phyloP scores from a whole-genome alignment of 2,113 vertebrate genomes.

The Apteryx owenii region DNA sequence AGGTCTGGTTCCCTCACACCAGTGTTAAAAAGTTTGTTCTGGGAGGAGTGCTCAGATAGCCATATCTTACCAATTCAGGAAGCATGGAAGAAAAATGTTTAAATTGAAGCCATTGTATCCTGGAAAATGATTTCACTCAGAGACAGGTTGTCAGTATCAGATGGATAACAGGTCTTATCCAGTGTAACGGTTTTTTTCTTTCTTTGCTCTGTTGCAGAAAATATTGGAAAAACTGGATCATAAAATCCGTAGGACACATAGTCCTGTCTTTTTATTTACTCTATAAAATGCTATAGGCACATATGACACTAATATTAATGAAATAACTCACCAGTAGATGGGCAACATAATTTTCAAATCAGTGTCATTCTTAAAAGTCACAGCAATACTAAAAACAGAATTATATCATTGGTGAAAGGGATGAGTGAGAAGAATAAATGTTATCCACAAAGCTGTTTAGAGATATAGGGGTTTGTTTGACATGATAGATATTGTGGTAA shows the following conservation, averaged over 20 bases:
- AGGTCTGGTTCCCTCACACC: background rate
- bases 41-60: background rate
- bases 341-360: background rate
- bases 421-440: background rate
- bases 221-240: background rate
- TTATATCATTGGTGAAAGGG: background rate
- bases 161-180: background rate
- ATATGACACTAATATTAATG: background rate
- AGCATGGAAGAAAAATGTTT: background rate
- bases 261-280: background rate
- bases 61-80: background rate
- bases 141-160: background rate
- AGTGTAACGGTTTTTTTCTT: background rate
- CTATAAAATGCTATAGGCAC: background rate
- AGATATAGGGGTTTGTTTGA: background rate
- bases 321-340: background rate
- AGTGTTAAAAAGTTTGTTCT: background rate
- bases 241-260: background rate
- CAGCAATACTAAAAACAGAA: background rate
- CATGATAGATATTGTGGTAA: background rate
- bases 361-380: background rate
- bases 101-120: background rate
- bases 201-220: background rate
- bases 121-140: background rate
- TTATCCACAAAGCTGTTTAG: background rate